Conservation (phyloP, 1,140 invertebrate species). For the Rhagoletis pomonella region DNA sequence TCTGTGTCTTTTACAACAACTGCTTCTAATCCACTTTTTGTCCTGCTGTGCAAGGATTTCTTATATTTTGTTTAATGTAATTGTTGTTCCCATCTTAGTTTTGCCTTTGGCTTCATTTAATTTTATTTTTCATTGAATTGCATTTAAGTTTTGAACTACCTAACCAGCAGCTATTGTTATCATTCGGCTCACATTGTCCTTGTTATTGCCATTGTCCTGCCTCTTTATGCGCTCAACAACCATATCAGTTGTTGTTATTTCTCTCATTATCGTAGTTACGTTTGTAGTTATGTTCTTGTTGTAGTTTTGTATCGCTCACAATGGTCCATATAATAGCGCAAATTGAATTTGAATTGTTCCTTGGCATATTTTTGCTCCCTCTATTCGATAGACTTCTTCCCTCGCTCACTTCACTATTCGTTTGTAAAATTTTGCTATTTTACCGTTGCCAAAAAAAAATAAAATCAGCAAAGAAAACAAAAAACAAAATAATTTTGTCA, state of each 20-base stretch:
- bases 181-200: slow-evolving; percentile 33
- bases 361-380: slow-evolving; percentile 37
- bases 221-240: slow-evolving; percentile 8
- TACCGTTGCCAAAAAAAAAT: background rate
- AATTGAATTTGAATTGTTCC: slow-evolving; percentile 74
- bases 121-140: slow-evolving; percentile 26
- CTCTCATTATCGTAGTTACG: slow-evolving; percentile 27
- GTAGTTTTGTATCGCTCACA: slow-evolving; percentile 58
- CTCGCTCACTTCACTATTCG: background rate
- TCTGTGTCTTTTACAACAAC: background rate
- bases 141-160: slow-evolving; percentile 40
- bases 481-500: slow-evolving; percentile 14
- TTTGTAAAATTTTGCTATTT: slow-evolving; percentile 27
- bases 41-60: slow-evolving; percentile 45
- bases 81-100: background rate
- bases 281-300: slow-evolving; percentile 42
- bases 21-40: background rate
- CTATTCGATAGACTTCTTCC: background rate
- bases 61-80: slow-evolving; percentile 22
- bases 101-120: slow-evolving; percentile 24
- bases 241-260: slow-evolving; percentile 17
- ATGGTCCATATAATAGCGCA: slow-evolving; percentile 71
- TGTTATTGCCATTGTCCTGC: slow-evolving; percentile 36
- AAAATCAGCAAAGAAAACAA: background rate
- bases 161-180: slow-evolving; percentile 17